Evolutionary conservation across 2,797 vertebrate species (phyloP).

Genomic region (Sylvilagus floridanus): DNA sequence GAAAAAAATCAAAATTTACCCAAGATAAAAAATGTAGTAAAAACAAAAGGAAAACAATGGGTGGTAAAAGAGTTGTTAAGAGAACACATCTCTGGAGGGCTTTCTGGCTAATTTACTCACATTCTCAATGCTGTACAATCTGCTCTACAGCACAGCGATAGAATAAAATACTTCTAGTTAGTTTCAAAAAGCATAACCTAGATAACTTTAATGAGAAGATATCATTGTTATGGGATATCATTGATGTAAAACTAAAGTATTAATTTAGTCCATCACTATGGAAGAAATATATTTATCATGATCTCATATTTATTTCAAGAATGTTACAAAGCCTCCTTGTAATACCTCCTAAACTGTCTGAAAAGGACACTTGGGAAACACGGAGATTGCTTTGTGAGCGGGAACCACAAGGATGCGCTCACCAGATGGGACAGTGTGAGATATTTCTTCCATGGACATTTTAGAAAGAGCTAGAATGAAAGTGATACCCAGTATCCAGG

Average conservation of each 20-base stretch:
- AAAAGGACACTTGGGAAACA: background rate
- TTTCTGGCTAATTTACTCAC: background rate
- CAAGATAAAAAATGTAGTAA: background rate
- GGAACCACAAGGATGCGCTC: background rate
- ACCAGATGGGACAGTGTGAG: background rate
- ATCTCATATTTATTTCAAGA: slow-evolving; percentile 10
- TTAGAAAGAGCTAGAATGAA: background rate
- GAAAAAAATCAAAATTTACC: background rate
- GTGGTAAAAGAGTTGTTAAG: background rate
- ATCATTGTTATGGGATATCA: background rate
- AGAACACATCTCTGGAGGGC: background rate
- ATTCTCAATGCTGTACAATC: accelerated
- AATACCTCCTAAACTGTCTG: background rate
- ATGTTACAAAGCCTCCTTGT: background rate
- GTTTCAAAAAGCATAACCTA: slow-evolving; percentile 43
- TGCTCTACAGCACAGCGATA: background rate
- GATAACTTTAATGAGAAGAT: slow-evolving; percentile 28
- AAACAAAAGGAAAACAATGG: background rate
- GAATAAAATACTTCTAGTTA: background rate
- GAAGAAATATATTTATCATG: background rate
- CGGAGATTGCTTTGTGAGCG: background rate
- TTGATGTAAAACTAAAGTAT: slow-evolving; percentile 43
- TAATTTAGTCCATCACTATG: background rate
- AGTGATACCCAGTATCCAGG: background rate
- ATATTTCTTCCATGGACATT: background rate